phyloP scores from a whole-genome alignment of 2,113 vertebrate species.

The Mormyrus lacerda region DNA sequence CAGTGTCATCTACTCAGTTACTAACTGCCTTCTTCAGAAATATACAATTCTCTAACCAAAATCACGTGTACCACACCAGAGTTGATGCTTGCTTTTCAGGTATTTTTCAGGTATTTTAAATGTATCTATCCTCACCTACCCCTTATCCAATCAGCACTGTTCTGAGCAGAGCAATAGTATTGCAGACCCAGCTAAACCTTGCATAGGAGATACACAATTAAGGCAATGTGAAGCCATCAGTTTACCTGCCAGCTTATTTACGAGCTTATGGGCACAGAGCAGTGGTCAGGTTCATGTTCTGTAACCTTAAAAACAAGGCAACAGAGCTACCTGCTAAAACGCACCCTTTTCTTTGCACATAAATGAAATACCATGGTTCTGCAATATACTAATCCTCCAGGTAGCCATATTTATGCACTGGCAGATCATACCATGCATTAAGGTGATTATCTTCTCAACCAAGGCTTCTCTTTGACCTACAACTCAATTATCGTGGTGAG shows the following conservation, averaged over 20 bases:
- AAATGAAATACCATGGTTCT: neutral
- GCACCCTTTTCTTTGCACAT: neutral
- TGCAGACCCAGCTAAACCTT: neutral
- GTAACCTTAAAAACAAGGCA: neutral
- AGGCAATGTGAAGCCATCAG: neutral
- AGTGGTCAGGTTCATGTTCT: neutral
- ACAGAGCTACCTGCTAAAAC: neutral
- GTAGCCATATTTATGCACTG: neutral
- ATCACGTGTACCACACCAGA: neutral
- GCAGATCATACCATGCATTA: neutral
- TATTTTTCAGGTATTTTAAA: neutral
- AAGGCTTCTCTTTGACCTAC: neutral
- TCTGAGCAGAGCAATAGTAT: neutral
- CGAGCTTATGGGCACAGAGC: neutral
- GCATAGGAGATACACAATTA: neutral
- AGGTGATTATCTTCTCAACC: neutral
- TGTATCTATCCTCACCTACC: neutral
- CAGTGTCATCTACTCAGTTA: neutral
- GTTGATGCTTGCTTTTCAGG: neutral
- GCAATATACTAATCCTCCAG: neutral
- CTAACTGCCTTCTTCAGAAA: neutral
- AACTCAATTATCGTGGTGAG: neutral
- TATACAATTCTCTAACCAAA: neutral
- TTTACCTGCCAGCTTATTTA: neutral
- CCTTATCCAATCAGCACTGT: neutral